Base-by-base conservation (phyloP, 2,888 invertebrate species). In the Limnephilus rhombicus region DNA sequence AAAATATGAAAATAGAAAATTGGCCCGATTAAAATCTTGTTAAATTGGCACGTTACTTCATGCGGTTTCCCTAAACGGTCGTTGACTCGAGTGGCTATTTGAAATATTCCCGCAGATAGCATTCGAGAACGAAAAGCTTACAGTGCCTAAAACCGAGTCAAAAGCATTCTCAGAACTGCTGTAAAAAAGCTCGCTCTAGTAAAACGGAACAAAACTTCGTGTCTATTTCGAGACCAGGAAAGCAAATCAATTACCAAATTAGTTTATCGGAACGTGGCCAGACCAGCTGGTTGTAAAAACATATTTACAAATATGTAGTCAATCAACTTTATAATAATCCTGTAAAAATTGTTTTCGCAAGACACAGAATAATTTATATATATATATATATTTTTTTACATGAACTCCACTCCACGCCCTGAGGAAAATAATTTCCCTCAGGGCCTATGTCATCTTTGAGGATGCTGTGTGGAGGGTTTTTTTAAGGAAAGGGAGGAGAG, bases 181-280 rank as follows among this genome's bases (percentile, higher is more conserved):
- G n/a, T 85, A 85, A 85, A 85, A 41, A 85, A n/a, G n/a, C 45
- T 37, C 41, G 41, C 37, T 85, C 24, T 85, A 9, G 85, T 41
- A 45, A 85, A 85, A 45, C 45, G 41, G 85, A 85, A 45, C 45
- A 49, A 86, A 83, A 49, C 12, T 24, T 45, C 49, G 3, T 29
- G 45, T 86, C 49, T 86, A 86, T 29, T n/a, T 86, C 13, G 37
- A 49, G 37, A 86, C 29, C 86, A 45, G 24, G 29, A 29, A 86
- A 86, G 37, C 24, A 45, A 37, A 45, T 68, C 68, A 68, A n/a
- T 68, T 68, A 9, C 68, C 68, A 68, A 68, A 68, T 68, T 68
- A 68, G 68, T 68, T 68, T 9, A 68, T 68, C 68, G 24, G 24
- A 68, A 68, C 68, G 24, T 68, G 68, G 68, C 68, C 68, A 68